Conservation (phyloP, 92 coral and sea anemone genomes). For the Epizoanthus ramosus region DNA sequence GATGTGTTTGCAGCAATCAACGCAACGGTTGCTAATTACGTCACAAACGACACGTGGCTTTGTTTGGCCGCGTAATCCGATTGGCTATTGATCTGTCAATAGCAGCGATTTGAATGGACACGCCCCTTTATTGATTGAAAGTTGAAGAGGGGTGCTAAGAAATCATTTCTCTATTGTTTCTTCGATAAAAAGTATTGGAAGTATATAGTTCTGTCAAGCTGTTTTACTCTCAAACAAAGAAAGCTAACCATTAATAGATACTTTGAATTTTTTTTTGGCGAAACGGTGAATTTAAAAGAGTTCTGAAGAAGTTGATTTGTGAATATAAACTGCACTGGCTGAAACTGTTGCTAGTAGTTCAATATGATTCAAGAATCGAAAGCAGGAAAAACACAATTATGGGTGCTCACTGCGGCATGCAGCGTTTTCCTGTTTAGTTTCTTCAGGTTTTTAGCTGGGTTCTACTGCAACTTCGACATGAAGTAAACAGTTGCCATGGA, state of each 20-base stretch:
- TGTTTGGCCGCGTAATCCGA: slow-evolving; percentile 63
- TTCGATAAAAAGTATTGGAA: not conserved
- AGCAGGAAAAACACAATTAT: too few relatives aligned
- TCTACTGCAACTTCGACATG: not conserved
- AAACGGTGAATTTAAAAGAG: not conserved
- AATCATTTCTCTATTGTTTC: not conserved
- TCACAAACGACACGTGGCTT: slow-evolving; percentile 76
- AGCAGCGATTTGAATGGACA: slow-evolving; percentile 19
- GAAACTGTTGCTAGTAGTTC: not conserved
- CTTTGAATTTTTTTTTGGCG: not conserved
- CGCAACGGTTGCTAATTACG: slow-evolving; percentile 71
- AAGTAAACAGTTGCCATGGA: not conserved
- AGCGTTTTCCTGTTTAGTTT: not conserved
- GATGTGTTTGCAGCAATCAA: slow-evolving; percentile 47
- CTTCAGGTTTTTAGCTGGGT: not conserved
- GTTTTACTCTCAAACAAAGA: slow-evolving; percentile 14
- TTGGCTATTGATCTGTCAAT: slow-evolving; percentile 68
- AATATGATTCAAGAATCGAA: not conserved
- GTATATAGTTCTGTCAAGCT: not conserved
- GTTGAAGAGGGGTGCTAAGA: slow-evolving; percentile 1
- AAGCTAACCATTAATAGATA: not conserved
- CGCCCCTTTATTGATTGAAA: slow-evolving; percentile 39
- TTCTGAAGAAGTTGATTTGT: not conserved
- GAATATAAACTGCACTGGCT: not conserved
- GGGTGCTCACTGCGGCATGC: too few relatives aligned